Percentiles rank a stretch among this genome's conserved stretches.
Evolutionary conservation across 2,113 vertebrate species (phyloP).

Genomic region (Delphinus delphis): DNA sequence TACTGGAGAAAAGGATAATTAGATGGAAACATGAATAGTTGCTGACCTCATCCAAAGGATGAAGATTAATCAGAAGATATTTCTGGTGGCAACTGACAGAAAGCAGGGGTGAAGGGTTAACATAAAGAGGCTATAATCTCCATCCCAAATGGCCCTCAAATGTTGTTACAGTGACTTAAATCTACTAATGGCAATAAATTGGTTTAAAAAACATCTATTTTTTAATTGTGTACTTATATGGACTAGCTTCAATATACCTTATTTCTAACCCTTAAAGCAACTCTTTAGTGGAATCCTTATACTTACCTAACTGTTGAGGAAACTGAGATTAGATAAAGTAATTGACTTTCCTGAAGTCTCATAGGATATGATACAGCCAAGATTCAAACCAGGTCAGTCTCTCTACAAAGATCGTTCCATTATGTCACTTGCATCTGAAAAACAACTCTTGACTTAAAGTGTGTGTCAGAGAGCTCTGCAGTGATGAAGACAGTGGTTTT

Average conservation of each 20-base stretch:
- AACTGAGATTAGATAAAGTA: not conserved
- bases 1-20: not conserved
- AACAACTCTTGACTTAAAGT: not conserved
- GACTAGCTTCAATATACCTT: not conserved
- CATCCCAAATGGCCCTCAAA: not conserved
- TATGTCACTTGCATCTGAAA: not conserved
- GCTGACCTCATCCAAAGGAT: not conserved
- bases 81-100: not conserved
- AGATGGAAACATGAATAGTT: not conserved
- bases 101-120: not conserved
- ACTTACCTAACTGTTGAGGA: not conserved
- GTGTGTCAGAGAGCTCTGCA: not conserved
- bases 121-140: not conserved
- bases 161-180: not conserved
- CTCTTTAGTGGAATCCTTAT: not conserved
- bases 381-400: not conserved
- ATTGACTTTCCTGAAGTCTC: not conserved
- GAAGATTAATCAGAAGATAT: not conserved
- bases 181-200: not conserved
- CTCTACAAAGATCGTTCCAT: not conserved
- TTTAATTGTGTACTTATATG: not conserved
- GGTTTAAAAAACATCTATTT: not conserved
- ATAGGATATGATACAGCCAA: not conserved
- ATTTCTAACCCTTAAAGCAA: constrained; percentile 11
- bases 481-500: not conserved